phyloP scores from a whole-genome alignment of 2,888 invertebrate genomes.

The Asteroscopus sphinx region DNA sequence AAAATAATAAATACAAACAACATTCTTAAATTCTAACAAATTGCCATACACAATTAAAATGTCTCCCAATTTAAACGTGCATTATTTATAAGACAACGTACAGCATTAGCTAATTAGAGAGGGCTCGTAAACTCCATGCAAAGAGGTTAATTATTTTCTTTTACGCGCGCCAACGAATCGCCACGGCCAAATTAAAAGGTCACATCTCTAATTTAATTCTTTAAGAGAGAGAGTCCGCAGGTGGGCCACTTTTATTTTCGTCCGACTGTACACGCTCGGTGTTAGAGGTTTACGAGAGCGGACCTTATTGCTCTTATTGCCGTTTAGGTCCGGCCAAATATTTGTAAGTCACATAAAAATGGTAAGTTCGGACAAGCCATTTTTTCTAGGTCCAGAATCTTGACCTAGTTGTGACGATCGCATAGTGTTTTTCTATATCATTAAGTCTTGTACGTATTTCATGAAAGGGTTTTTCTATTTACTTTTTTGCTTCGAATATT shows the following conservation, averaged over 20 bases:
- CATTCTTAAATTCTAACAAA: slow-evolving; percentile 36
- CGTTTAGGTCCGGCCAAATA: slow-evolving; percentile 35
- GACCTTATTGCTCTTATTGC: slow-evolving; percentile 29
- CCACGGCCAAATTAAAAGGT: slow-evolving; percentile 59
- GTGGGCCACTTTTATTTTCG: slow-evolving; percentile 38
- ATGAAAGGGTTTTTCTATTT: slow-evolving; percentile 44
- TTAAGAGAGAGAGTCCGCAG: slow-evolving; percentile 44
- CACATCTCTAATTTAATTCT: slow-evolving; percentile 64
- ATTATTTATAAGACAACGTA: slow-evolving; percentile 56
- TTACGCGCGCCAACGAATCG: slow-evolving; percentile 50
- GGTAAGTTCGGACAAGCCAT: slow-evolving; percentile 19
- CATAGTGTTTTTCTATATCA: slow-evolving; percentile 45
- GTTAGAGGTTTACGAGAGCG: slow-evolving; percentile 41
- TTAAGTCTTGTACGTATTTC: slow-evolving; percentile 41
- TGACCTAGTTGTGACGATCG: slow-evolving; percentile 44
- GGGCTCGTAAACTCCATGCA: slow-evolving; percentile 54
- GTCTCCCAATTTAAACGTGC: slow-evolving; percentile 52
- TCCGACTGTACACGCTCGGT: slow-evolving; percentile 27
- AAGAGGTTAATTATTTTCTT: slow-evolving; percentile 68
- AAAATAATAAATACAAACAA: slow-evolving; percentile 35
- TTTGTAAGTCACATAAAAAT: slow-evolving; percentile 36
- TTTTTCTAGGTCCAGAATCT: slow-evolving; percentile 24
- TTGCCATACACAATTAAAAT: slow-evolving; percentile 52
- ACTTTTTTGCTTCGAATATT: slow-evolving; percentile 37
- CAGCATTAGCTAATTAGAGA: slow-evolving; percentile 65